Conservation (phyloP, 2,888 invertebrate species). For the Lapara coniferarum region DNA sequence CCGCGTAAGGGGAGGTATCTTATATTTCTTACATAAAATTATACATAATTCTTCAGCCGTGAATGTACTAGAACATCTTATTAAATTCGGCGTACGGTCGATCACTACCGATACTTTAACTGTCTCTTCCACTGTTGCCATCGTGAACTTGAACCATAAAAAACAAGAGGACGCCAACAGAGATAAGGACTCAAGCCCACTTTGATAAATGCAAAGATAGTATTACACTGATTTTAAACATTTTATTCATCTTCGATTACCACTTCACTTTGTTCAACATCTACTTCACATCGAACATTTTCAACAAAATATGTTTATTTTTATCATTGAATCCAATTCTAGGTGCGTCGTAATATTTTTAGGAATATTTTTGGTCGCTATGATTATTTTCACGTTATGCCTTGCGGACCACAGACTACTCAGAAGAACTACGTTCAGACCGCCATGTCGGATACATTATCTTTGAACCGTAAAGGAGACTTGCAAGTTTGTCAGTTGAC, state of each 20-base stretch:
- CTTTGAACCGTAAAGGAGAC: too few species aligned
- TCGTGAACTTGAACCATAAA: constrained; percentile 70
- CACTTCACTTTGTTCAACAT: constrained; percentile 30
- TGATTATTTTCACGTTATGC: constrained; percentile 24
- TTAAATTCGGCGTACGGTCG: constrained; percentile 64
- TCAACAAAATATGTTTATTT: constrained; percentile 44
- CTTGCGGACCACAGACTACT: too few species aligned
- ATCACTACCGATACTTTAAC: constrained; percentile 75
- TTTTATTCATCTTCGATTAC: constrained; percentile 47
- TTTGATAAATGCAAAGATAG: constrained; percentile 48
- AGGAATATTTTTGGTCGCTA: constrained; percentile 17
- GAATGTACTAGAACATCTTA: constrained; percentile 70
- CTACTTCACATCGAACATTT: constrained; percentile 30
- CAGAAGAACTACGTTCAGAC: too few species aligned
- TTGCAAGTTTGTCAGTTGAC: too few species aligned
- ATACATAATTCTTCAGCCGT: constrained; percentile 89
- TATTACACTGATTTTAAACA: constrained; percentile 40
- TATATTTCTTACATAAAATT: constrained; percentile 87
- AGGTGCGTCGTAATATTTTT: constrained; percentile 42
- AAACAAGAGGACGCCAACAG: constrained; percentile 50
- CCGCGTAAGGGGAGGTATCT: constrained; percentile 89
- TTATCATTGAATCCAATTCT: constrained; percentile 38
- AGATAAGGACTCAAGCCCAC: constrained; percentile 56
- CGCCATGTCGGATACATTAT: too few species aligned
- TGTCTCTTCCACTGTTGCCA: constrained; percentile 73